phyloP scores from a whole-genome alignment of 1,140 invertebrate species.

The Nixonia krombeini region DNA sequence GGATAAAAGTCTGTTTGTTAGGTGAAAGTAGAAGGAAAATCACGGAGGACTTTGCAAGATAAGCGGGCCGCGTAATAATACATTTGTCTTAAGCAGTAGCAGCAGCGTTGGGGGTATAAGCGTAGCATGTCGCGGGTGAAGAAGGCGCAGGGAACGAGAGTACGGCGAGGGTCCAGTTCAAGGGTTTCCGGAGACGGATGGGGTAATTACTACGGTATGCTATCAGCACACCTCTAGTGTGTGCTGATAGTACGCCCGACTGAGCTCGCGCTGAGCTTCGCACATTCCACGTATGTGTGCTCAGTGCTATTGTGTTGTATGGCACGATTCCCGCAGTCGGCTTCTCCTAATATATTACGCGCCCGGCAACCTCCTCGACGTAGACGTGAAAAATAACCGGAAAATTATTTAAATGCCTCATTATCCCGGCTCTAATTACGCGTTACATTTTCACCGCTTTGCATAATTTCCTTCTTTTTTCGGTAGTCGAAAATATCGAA shows the following conservation, averaged over 20 bases:
- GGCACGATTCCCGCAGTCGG: conserved; percentile 6
- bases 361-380: background rate
- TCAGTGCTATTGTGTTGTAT: conserved; percentile 36
- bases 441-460: too few species aligned
- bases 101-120: conserved; percentile 39
- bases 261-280: conserved; percentile 37
- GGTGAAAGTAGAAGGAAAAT: conserved; percentile 5
- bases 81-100: conserved; percentile 51
- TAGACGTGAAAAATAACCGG: background rate
- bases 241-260: conserved; percentile 47
- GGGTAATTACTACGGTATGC: conserved; percentile 56
- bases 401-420: background rate
- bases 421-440: background rate
- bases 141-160: conserved; percentile 19
- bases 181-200: conserved; percentile 53
- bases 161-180: conserved; percentile 41
- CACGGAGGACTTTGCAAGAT: conserved; percentile 9
- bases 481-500: too few species aligned
- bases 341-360: background rate
- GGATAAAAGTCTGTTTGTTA: too few species aligned
- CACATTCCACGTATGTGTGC: conserved; percentile 26
- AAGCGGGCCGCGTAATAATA: too few species aligned
- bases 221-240: conserved; percentile 35
- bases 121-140: conserved; percentile 37
- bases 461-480: too few species aligned